Percentiles rank a stretch among this genome's conserved stretches.
Evolutionary conservation across 2,797 vertebrate genomes (phyloP).

Genomic region (Chaunax sp.): DNA sequence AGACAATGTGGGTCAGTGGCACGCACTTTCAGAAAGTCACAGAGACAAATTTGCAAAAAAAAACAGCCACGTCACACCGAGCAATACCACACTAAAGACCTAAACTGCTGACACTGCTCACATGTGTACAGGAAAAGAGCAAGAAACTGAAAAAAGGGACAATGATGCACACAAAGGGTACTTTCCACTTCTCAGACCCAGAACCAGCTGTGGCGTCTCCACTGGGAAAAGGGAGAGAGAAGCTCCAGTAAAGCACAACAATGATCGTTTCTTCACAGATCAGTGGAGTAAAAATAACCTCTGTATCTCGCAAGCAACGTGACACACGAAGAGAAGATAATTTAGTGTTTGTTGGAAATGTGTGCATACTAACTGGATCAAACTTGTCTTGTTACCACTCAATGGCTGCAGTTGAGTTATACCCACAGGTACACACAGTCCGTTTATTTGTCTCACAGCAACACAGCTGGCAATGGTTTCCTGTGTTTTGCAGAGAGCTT

Average conservation of each 20-base stretch:
- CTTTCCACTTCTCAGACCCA: constrained; percentile 63
- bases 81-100: constrained; percentile 10
- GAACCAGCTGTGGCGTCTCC: constrained; percentile 68
- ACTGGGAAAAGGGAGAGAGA: constrained; percentile 29
- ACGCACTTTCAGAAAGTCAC: constrained; percentile 7
- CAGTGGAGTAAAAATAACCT: neutral
- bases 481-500: constrained; percentile 35
- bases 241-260: constrained; percentile 28
- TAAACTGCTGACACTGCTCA: constrained; percentile 37
- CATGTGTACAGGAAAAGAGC: constrained; percentile 33
- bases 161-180: constrained; percentile 50
- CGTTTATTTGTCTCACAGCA: constrained; percentile 10
- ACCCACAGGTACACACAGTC: constrained; percentile 2
- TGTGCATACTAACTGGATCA: neutral
- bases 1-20: constrained; percentile 3
- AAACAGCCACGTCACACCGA: constrained; percentile 44
- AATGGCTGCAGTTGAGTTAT: neutral
- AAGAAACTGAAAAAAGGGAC: constrained; percentile 54
- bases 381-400: neutral
- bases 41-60: constrained; percentile 13
- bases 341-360: neutral
- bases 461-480: constrained; percentile 41
- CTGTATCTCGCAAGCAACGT: neutral
- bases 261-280: constrained; percentile 8
- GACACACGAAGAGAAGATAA: neutral